Evolutionary conservation across 1,140 invertebrate species (phyloP).

Genomic region (Lasioglossum baleicum): DNA sequence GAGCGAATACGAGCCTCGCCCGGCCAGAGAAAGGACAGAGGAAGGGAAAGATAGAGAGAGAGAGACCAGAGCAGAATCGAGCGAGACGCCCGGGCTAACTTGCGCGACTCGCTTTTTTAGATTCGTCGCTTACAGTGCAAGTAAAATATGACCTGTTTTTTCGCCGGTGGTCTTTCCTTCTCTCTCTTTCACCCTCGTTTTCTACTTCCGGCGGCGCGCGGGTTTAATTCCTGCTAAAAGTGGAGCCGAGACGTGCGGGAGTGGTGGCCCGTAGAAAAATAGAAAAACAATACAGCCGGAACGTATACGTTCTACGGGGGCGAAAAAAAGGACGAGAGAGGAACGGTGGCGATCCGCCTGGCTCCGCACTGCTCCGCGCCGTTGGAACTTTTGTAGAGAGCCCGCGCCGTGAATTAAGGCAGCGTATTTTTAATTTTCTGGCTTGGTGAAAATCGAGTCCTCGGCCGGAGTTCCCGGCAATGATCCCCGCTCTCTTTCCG

Average conservation of each 20-base stretch:
- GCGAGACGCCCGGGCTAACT: too few species aligned
- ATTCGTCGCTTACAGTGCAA: background rate
- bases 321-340: too few species aligned
- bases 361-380: background rate
- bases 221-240: slow-evolving; percentile 16
- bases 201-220: background rate
- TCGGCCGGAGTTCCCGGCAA: too few species aligned
- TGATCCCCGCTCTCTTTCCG: too few species aligned
- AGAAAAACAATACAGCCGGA: slow-evolving; percentile 16
- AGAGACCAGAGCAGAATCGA: too few species aligned
- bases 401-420: background rate
- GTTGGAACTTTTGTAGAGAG: background rate
- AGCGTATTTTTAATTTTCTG: background rate
- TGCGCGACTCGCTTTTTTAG: background rate
- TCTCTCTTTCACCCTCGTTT: background rate
- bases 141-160: slow-evolving; percentile 15
- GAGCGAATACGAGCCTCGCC: background rate
- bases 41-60: too few species aligned
- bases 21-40: too few species aligned
- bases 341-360: too few species aligned
- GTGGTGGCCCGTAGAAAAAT: slow-evolving; percentile 21
- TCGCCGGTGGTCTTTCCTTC: background rate
- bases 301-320: background rate
- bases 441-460: background rate
- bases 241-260: background rate